Evolutionary conservation across 2,113 vertebrate genomes (phyloP).

Genomic region (Larimichthys crocea): DNA sequence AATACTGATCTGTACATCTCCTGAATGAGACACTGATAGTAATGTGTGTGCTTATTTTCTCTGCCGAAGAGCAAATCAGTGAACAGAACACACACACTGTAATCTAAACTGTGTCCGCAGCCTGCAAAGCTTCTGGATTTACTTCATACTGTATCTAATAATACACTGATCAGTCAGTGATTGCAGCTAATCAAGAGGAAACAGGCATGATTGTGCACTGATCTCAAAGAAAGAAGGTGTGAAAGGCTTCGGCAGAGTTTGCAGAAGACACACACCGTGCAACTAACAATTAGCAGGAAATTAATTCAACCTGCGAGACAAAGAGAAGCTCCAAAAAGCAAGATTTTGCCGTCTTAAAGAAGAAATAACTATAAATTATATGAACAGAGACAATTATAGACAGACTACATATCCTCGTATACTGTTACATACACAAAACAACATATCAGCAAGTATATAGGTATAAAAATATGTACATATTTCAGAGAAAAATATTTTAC

Average conservation of each 20-base stretch:
- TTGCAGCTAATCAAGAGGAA: slow-evolving; percentile 3
- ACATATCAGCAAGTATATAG: too few species aligned
- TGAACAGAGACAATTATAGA: too few species aligned
- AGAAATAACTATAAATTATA: too few species aligned
- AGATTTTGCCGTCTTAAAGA: too few species aligned
- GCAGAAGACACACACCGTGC: neutral
- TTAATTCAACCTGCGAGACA: neutral
- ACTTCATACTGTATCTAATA: neutral
- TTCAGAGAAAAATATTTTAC: too few species aligned
- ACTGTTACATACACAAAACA: too few species aligned
- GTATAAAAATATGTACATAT: too few species aligned
- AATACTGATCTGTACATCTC: slow-evolving; percentile 1
- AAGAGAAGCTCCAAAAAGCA: neutral
- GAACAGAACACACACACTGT: neutral
- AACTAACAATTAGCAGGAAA: neutral
- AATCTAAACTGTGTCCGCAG: neutral
- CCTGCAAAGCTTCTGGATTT: neutral
- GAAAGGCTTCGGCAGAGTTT: neutral
- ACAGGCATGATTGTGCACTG: neutral
- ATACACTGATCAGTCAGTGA: slow-evolving; percentile 10
- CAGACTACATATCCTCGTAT: too few species aligned
- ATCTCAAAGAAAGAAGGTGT: neutral
- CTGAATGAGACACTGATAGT: neutral
- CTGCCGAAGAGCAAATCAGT: neutral
- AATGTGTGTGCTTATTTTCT: neutral